Evolutionary conservation across 2,888 invertebrate species (phyloP), one percentile per base, ranked within the genome.

Genomic region (Cinara cedri): DNA sequence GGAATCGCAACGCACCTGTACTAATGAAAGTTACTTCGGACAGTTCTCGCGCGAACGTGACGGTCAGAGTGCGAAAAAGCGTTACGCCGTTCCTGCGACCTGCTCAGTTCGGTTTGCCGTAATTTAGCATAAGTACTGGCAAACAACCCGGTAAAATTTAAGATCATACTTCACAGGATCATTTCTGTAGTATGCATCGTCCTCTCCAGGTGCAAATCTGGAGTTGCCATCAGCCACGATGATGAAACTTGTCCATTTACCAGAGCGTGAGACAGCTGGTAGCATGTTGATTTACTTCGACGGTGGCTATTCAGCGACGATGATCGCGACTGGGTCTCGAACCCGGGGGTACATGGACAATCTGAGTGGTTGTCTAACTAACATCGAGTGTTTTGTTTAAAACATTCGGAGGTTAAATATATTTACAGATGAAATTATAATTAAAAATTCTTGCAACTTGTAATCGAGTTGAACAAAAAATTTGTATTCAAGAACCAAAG

Each of bases 341-440:
- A 42, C n/a, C 1, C n/a, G 26, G 65, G 19, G 75, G 75, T 46
- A 21, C 0, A 10, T 66, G 55, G 65, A 26, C 75, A 24, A 66
- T 66, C 75, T 76, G 75, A 76, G 75, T 76, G 75, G 75, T 76
- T n/a, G n/a, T n/a, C n/a, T n/a, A n/a, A n/a, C n/a, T n/a, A n/a
- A n/a, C n/a, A n/a, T n/a, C n/a, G n/a, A n/a, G n/a, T n/a, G n/a
- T n/a, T n/a, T n/a, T n/a, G n/a, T n/a, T n/a, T n/a, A n/a, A n/a
- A n/a, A n/a, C n/a, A n/a, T n/a, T n/a, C n/a, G n/a, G n/a, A n/a
- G n/a, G n/a, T n/a, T n/a, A n/a, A n/a, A n/a, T n/a, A n/a, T n/a
- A n/a, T n/a, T n/a, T n/a, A n/a, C n/a, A n/a, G n/a, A n/a, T n/a
- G n/a, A n/a, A n/a, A n/a, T n/a, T n/a, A n/a, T n/a, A n/a, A n/a